Base-by-base conservation (phyloP, 2,113 vertebrate species). In the Channa argus region DNA sequence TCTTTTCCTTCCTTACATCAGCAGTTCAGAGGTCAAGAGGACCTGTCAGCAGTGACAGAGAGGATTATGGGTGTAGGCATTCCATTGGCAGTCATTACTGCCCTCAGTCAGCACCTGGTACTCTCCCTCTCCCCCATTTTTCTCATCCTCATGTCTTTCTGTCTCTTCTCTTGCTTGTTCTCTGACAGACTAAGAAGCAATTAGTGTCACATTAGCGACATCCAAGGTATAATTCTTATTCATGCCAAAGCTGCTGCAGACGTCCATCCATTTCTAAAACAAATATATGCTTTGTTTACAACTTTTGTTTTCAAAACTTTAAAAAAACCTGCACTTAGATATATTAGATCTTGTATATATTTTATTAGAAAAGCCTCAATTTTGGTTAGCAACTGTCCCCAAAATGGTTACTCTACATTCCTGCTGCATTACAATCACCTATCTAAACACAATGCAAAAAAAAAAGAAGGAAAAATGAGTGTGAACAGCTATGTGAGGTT, bases 131-230 rank as follows among this genome's bases (percentile, higher is more conserved):
- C 60, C 75, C 55, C 43, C 24, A 53, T 71, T 61, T 63, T 74
- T 71, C 82, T 87, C 84, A 86, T 92, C 85, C 67, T 88, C 86
- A 24, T 77, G 79, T 89, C 86, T 88, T 53, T 85, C 86, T 83
- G 83, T 90, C 86, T 91, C 88, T 86, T 88, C 83, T 85, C 83
- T 89, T 88, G 89, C 85, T 79, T 84, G 86, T 89, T 79, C 71
- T 89, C 82, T 91, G 91, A 91, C 92, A 91, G 88, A 87, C 91
- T 90, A 91, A 92, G 88, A 88, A 88, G 88, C 91, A 93, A 95
- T 94, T 94, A 93, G 91, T 95, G 88, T 94, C 91, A 93, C 95
- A 93, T 93, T 93, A 94, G 94, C 56, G 86, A 93, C 92, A 92
- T 91, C 86, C 89, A 88, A 74, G 83, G 79, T 83, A 86, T 80